phyloP scores from a whole-genome alignment of 2,113 vertebrate genomes.

The Planiliza haematocheilus region DNA sequence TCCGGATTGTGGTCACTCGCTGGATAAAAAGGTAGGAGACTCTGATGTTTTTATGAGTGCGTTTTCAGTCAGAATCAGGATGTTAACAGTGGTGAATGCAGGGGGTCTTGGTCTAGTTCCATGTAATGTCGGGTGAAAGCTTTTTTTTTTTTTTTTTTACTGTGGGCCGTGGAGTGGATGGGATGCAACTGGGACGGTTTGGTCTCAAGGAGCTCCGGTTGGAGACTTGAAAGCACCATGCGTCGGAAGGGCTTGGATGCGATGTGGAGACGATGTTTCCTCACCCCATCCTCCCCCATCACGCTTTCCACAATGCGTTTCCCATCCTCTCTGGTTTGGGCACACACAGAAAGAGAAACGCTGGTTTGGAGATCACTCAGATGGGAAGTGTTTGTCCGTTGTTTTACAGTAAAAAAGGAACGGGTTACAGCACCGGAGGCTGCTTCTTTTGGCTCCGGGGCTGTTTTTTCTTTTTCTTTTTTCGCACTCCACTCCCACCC shows the following conservation, averaged over 20 bases:
- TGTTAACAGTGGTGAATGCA: constrained; percentile 6
- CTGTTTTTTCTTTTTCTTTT: neutral
- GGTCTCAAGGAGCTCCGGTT: constrained; percentile 25
- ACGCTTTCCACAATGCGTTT: constrained; percentile 30
- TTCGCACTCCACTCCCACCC: neutral
- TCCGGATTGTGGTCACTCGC: constrained; percentile 39
- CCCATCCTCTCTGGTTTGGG: constrained; percentile 24
- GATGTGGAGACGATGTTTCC: constrained; percentile 54
- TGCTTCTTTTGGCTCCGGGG: neutral
- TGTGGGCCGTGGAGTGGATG: neutral
- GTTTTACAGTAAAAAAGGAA: neutral
- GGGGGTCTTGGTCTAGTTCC: constrained; percentile 9
- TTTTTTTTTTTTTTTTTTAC: constrained; percentile 40
- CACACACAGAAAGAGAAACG: neutral
- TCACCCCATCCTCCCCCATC: constrained; percentile 32
- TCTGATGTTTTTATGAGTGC: constrained; percentile 23
- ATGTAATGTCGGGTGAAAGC: constrained; percentile 25
- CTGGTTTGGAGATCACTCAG: neutral
- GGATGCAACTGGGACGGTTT: constrained; percentile 20
- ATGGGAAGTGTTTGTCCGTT: neutral
- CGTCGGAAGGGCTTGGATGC: constrained; percentile 56
- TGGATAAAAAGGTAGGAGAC: constrained; percentile 64
- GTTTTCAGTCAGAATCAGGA: neutral
- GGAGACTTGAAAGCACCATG: constrained; percentile 42
- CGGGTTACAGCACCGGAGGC: neutral